These are phyloP conservation scores for Python bivittatus DNA, from an alignment of 2,113 vertebrate species.

Conservation along the genomic window DNA sequence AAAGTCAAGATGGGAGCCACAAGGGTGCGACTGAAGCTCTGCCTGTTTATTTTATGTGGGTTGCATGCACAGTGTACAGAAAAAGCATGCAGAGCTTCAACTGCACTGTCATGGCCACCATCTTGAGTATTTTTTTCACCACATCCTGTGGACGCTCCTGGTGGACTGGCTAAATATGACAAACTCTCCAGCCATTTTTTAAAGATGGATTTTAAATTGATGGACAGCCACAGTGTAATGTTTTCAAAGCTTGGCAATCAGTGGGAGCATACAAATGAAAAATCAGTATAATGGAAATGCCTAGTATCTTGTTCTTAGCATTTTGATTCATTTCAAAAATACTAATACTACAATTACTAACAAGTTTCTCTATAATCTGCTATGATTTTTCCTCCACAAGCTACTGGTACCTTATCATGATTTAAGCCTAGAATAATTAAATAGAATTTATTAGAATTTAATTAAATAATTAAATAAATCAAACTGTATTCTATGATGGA, in stretches of 20 bases:
- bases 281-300: neutral
- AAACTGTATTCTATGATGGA: too few species aligned
- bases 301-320: neutral
- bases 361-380: neutral
- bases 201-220: neutral
- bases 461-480: too few species aligned
- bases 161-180: neutral
- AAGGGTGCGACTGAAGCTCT: neutral
- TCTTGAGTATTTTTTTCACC: neutral
- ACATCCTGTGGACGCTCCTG: too few species aligned
- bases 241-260: constrained; percentile 42
- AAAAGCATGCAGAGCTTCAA: too few species aligned
- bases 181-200: neutral
- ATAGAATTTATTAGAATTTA: too few species aligned
- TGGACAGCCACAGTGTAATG: constrained; percentile 52
- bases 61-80: too few species aligned
- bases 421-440: neutral
- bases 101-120: too few species aligned
- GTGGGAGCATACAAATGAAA: constrained; percentile 11
- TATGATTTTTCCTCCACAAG: neutral
- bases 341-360: neutral
- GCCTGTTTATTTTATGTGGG: too few species aligned
- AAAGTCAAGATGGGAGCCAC: neutral
- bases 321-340: neutral
- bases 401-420: neutral